Evolutionary conservation across 2,797 vertebrate genomes (phyloP), one percentile per base, ranked within the genome.

Genomic region (Rhynchotus rufescens): DNA sequence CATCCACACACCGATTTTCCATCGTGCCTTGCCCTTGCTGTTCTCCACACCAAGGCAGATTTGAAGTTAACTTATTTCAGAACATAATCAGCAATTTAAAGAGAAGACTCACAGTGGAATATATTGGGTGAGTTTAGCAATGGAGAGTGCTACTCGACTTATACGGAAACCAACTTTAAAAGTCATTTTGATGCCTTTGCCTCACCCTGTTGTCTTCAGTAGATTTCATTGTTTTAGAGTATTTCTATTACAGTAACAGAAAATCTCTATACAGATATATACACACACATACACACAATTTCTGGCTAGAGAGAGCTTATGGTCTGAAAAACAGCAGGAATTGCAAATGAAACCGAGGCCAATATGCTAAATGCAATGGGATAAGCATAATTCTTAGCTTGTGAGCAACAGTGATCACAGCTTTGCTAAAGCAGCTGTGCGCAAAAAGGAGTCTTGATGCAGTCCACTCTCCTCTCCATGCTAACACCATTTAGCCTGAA

Each of bases 261-360:
- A 74, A 80, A 51, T 62, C 75, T 85, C 93, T 78, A 66, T 85
- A 87, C 90, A 95, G 94, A 90, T 52, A 95, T 44, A 47, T 90
- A 91, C 94, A 86, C 95, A 92, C 89, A 75, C 95, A 92, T 89
- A 75, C 8, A 36, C 36, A 65, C 78, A 78, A 45, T 34, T 87
- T 47, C 84, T 76, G 47, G 38, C 47, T 79, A 89, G 86, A 93
- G 83, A 89, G 69, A 79, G 15, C 28, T 88, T 73, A 90, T 80
- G 88, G 84, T 93, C 45, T 86, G 76, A 73, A 88, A 76, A 90
- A 84, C 75, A 84, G 20, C 42, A 78, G 82, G 71, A 81, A 94
- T 52, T 44, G 47, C 23, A 91, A 90, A 84, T 54, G 30, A 92
- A 81, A 92, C 49, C 93, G 64, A 88, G 62, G 52, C 56, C 82